Evolutionary conservation across 2,113 vertebrate species (phyloP).

Genomic region (Ceratotherium simum): DNA sequence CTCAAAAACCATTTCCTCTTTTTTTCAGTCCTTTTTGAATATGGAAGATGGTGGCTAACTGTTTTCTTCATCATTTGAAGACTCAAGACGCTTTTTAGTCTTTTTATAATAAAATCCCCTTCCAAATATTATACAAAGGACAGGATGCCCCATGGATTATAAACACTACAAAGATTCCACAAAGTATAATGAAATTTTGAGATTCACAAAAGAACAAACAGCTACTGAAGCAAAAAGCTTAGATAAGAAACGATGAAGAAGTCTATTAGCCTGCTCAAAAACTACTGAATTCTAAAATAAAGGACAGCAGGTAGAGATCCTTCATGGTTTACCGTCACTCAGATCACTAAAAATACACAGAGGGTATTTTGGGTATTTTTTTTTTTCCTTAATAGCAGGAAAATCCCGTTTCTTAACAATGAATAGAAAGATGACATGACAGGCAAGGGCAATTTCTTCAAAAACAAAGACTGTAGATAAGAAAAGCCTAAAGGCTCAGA

Average conservation of each 20-base stretch:
- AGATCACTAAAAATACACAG: conserved; percentile 5
- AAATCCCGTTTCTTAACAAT: conserved; percentile 38
- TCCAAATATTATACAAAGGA: conserved; percentile 46
- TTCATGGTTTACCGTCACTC: background rate
- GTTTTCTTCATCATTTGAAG: conserved; percentile 30
- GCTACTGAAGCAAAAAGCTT: conserved; percentile 50
- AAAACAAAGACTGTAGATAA: conserved; percentile 38
- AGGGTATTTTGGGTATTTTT: background rate
- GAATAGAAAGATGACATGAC: background rate
- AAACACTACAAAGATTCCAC: conserved; percentile 52
- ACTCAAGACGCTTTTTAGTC: background rate
- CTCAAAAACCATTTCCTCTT: conserved; percentile 42
- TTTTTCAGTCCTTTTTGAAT: background rate
- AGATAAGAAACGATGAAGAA: conserved; percentile 52
- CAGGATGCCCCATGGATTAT: conserved; percentile 17
- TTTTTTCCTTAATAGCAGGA: conserved; percentile 20
- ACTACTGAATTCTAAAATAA: conserved; percentile 39
- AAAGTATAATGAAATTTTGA: conserved; percentile 63
- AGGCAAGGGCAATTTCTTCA: conserved; percentile 45
- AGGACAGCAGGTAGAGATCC: background rate
- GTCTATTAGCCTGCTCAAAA: conserved; percentile 29
- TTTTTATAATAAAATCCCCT: conserved; percentile 53
- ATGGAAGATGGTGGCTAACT: background rate
- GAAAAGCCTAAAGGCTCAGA: conserved; percentile 8
- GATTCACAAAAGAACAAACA: conserved; percentile 56